Evolutionary conservation across 2,113 vertebrate genomes (phyloP), one percentile per base, ranked within the genome.

Genomic region (Paralichthys olivaceus): DNA sequence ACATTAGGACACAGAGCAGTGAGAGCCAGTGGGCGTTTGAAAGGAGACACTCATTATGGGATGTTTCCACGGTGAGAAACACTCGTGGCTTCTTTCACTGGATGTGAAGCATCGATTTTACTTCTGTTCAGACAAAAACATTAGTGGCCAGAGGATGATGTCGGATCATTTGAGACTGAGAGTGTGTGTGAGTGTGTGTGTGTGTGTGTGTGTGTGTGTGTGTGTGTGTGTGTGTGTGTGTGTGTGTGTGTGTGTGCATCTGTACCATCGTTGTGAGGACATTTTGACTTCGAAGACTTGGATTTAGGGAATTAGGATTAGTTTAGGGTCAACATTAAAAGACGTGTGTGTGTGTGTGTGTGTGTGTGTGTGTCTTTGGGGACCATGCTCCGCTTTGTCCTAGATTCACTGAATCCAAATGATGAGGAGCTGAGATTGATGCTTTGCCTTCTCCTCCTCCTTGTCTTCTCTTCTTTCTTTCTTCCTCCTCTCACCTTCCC

Each of bases 401-500:
- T n/a, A 22, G 49, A 88, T 93, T 88, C 74, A 57, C 82, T 15
- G 29, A 67, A 79, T 83, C 82, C 83, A 84, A 84, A 87, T 49
- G 47, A 19, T 49, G 47, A 49, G 0, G 47, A 49, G 19, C 47
- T n/a, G 20, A 20, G 47, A 49, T 20, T 20, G 84, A 90, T 84
- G 80, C 53, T 83, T 25, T 9, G 4, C 47, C 63, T 66, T n/a
- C 59, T 20, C 26, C 23, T 77, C 25, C 77, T 83, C 47, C 65
- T 73, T 66, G n/a, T 55, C 77, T 2, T 26, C 37, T 58, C 77
- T 2, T 25, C 28, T 14, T 53, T 49, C 63, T 13, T 75, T 62
- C 43, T 61, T 26, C 13, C 17, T 40, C 22, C 57, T 62, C n/a
- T 64, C 57, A 9, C 1, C n/a, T 26, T 17, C 34, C 19, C 60